Evolutionary conservation across 2,113 vertebrate species (phyloP), one percentile per base, ranked within the genome.

Genomic region (Asarcornis scutulata): DNA sequence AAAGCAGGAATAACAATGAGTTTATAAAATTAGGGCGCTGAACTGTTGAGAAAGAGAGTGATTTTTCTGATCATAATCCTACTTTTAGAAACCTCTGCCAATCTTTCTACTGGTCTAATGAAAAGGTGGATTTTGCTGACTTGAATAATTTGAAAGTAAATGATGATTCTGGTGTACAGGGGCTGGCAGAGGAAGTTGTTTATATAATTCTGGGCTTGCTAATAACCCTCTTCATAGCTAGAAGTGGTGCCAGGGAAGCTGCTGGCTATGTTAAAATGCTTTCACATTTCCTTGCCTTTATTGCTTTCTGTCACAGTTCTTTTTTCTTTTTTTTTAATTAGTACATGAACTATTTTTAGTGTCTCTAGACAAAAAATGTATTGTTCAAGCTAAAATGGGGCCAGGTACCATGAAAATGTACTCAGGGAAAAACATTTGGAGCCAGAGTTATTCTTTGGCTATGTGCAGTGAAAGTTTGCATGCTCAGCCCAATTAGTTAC

Each of bases 251-350:
- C 96, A 96, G 50, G n/a, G 88, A 96, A 96, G 93, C 93, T 94
- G 93, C 95, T 96, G 92, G 93, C 89, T 91, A 52, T 82, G 48
- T 89, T 87, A 89, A 96, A 94, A 80, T 46, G 40, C 88, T 93
- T 94, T 76, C 34, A 75, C 77, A 48, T 85, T 97, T 96, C 93
- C 81, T 94, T 87, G 91, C 59, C 62, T 89, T 96, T 87, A 90
- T 95, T 96, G 86, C 96, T 95, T 95, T 92, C 91, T 95, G 86
- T 94, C 91, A 96, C 91, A 94, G 91, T 93, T 95, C 76, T 95
- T 96, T 85, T 93, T 50, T 50, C 12, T 22, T 23, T 50, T 15
- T 55, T 95, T 96, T 85, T 94, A 97, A 96, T 97, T 96, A 96
- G 86, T 76, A 50, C 22, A 0, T 59, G 74, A 73, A 55, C 81